Evolutionary conservation across 1,140 invertebrate species (phyloP), one percentile per base, ranked within the genome.

Genomic region (Drosophila athabasca): DNA sequence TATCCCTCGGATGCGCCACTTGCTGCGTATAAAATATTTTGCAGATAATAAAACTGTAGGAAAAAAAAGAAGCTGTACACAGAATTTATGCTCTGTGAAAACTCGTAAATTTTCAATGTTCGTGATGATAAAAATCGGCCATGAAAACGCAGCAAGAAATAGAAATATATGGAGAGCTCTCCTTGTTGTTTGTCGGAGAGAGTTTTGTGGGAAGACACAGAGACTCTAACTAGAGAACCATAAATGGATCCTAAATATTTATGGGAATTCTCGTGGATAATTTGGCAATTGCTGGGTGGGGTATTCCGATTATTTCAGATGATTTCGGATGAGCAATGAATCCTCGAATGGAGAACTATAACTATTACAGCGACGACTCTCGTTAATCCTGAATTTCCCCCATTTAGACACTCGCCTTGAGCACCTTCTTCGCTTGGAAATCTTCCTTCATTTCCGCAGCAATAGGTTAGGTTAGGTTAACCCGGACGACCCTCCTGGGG

Each of bases 41-140:
- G 54, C 78, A 76, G 78, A 80, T 81, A 81, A 81, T 81, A 81
- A 81, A 75, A 81, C 76, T 65, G 76, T 9, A 9, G 3, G 62
- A 59, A 73, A 81, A 70, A 64, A 54, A n/a, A n/a, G n/a, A n/a
- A 19, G 17, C 17, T 19, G 17, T 19, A 46, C 46, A 19, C 61
- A 17, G 15, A 76, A 76, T 81, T 81, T 81, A 81, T 81, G 62
- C 67, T 46, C 60, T 68, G 67, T 51, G 54, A 58, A 81, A 61
- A 65, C 39, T 81, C 78, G 78, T 81, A 81, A 81, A 81, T 81
- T 81, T 68, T 76, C 67, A 76, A 81, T 81, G 79, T 73, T 43
- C 26, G 44, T 22, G 54, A 52, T 59, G 79, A 81, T 81, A 76
- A 76, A 81, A 81, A 81, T 81, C 73, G 29, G 62, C 61, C 52